Evolutionary conservation across 1,140 invertebrate genomes (phyloP).

Genomic region (Cyrtorhinus lividipennis): DNA sequence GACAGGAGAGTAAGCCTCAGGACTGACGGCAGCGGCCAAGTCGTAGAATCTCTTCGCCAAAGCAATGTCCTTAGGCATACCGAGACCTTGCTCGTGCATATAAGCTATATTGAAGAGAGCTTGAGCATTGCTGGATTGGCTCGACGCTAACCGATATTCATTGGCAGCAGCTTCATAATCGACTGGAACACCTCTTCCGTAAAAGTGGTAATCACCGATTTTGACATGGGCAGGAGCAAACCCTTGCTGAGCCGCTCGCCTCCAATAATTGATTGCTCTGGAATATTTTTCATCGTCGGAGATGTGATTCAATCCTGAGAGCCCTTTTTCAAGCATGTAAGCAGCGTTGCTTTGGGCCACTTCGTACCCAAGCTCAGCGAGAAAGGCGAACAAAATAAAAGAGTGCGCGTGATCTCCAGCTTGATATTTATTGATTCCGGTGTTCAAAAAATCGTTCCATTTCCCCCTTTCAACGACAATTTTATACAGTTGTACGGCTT

Average conservation of each 20-base stretch:
- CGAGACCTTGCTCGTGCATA: slow-evolving; percentile 96
- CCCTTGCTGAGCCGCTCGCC: slow-evolving; percentile 76
- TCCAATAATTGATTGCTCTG: slow-evolving; percentile 71
- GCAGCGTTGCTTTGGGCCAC: slow-evolving; percentile 94
- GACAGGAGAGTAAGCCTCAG: slow-evolving; percentile 87
- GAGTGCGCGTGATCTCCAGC: slow-evolving; percentile 37
- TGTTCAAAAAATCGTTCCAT: slow-evolving; percentile 77
- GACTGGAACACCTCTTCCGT: slow-evolving; percentile 70
- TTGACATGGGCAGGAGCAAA: slow-evolving; percentile 76
- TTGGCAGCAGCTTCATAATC: slow-evolving; percentile 86
- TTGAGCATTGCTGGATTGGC: slow-evolving; percentile 89
- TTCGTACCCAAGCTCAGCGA: slow-evolving; percentile 93
- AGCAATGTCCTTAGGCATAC: slow-evolving; percentile 63
- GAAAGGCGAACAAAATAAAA: slow-evolving; percentile 75
- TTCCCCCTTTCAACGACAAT: slow-evolving; percentile 91
- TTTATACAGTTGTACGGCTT: slow-evolving; percentile 85
- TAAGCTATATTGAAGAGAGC: slow-evolving; percentile 99
- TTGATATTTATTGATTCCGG: slow-evolving; percentile 61
- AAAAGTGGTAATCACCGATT: slow-evolving; percentile 96
- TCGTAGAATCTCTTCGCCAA: slow-evolving; percentile 88
- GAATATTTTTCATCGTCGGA: neutral
- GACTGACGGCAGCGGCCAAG: slow-evolving; percentile 82
- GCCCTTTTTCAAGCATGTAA: slow-evolving; percentile 72
- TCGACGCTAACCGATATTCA: slow-evolving; percentile 79
- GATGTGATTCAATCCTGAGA: slow-evolving; percentile 41